Evolutionary conservation across 2,113 vertebrate species (phyloP).

Genomic region (Beaufortia kweichowensis): DNA sequence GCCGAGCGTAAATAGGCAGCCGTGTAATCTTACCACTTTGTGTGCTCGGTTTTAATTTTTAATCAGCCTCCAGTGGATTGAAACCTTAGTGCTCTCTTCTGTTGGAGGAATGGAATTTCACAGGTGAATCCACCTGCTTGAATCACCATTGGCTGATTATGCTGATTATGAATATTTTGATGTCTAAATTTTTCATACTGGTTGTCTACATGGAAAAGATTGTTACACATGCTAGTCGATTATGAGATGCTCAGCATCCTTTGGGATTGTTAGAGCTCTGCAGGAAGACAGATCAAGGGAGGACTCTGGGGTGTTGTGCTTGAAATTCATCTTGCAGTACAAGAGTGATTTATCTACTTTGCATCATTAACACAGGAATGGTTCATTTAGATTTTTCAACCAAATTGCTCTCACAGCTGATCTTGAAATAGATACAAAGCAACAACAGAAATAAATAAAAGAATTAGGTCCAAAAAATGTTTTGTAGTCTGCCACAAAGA

Average conservation of each 20-base stretch:
- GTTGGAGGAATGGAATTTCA: slow-evolving; percentile 67
- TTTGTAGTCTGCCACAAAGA: no score
- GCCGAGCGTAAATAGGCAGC: slow-evolving; percentile 39
- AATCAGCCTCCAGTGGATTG: slow-evolving; percentile 56
- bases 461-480: no score
- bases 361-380: neutral
- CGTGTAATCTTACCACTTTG: slow-evolving; percentile 56
- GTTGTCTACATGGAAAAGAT: neutral
- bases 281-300: slow-evolving; percentile 1
- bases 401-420: neutral
- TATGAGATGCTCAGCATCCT: neutral
- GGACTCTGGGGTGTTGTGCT: neutral
- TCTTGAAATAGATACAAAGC: neutral
- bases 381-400: neutral
- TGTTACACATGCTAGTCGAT: neutral
- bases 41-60: slow-evolving; percentile 66
- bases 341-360: neutral
- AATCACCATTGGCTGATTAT: slow-evolving; percentile 19
- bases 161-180: neutral
- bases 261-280: slow-evolving; percentile 5
- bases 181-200: neutral
- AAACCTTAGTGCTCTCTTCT: slow-evolving; percentile 55
- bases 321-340: slow-evolving; percentile 2
- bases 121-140: slow-evolving; percentile 46
- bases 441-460: no score